These are phyloP conservation scores for Mactromeris polynyma DNA, from an alignment of 2,888 invertebrate genomes.

Conservation along the genomic window DNA sequence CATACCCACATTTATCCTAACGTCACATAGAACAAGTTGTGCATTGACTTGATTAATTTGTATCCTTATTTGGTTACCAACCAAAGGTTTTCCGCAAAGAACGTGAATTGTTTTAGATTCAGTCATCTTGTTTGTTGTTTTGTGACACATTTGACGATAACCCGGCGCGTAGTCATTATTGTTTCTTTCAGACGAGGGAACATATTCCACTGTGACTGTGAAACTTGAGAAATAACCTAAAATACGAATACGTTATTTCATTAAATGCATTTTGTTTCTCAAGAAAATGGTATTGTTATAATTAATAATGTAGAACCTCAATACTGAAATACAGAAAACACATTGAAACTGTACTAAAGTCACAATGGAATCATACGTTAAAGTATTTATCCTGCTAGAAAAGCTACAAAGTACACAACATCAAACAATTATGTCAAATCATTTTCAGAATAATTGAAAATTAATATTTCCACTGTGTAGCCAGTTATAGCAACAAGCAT, in stretches of 20 bases:
- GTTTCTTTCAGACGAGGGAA: not conserved
- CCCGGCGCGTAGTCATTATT: not conserved
- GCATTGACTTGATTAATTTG: not conserved
- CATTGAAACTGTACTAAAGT: too few relatives aligned
- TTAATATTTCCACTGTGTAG: too few relatives aligned
- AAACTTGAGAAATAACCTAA: slow-evolving; percentile 22
- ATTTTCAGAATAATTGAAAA: too few relatives aligned
- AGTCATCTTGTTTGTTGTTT: not conserved
- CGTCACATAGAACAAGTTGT: slow-evolving; percentile 37
- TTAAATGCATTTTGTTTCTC: too few relatives aligned
- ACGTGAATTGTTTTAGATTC: not conserved
- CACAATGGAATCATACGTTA: too few relatives aligned
- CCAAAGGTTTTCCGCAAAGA: slow-evolving; percentile 6
- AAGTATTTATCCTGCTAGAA: too few relatives aligned
- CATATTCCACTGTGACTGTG: slow-evolving; percentile 24
- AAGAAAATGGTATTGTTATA: too few relatives aligned
- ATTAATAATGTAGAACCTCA: too few relatives aligned
- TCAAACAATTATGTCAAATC: too few relatives aligned
- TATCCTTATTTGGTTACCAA: slow-evolving; percentile 24
- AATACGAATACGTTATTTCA: not conserved
- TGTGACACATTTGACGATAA: not conserved
- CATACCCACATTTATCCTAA: slow-evolving; percentile 27
- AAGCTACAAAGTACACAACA: too few relatives aligned
- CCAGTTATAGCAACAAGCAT: too few relatives aligned
- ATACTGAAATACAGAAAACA: too few relatives aligned